These are phyloP conservation scores for Aphodius sticticus DNA, from an alignment of 2,888 invertebrate species.

Conservation along the genomic window DNA sequence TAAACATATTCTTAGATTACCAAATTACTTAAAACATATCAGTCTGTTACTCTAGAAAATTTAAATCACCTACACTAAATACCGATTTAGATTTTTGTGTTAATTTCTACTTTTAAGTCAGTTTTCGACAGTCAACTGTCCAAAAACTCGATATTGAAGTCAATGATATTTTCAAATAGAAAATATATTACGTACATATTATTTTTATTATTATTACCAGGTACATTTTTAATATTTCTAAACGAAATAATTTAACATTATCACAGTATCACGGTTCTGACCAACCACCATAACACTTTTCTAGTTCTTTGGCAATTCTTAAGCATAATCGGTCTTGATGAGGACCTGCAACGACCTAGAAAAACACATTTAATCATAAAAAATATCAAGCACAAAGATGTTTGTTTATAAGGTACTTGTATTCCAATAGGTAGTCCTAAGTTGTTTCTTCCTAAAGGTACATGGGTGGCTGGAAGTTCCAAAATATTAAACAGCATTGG, in stretches of 20 bases:
- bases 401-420: conserved; percentile 65
- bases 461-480: conserved; percentile 77
- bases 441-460: conserved; percentile 71
- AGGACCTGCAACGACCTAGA: conserved; percentile 75
- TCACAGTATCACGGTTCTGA: conserved; percentile 22
- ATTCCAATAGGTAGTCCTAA: conserved; percentile 77
- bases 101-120: no score
- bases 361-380: conserved; percentile 33
- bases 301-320: conserved; percentile 81
- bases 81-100: no score
- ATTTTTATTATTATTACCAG: background rate
- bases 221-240: background rate
- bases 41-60: no score
- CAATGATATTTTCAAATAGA: no score
- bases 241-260: background rate
- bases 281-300: conserved; percentile 56
- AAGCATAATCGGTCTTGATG: conserved; percentile 82
- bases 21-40: no score
- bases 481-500: conserved; percentile 74
- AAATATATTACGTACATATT: no score
- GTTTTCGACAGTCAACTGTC: no score
- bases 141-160: no score
- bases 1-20: no score
- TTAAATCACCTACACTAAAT: no score
- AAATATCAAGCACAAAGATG: background rate